Conservation (phyloP, 2,888 invertebrate species). For the Metopia argyrocephala region DNA sequence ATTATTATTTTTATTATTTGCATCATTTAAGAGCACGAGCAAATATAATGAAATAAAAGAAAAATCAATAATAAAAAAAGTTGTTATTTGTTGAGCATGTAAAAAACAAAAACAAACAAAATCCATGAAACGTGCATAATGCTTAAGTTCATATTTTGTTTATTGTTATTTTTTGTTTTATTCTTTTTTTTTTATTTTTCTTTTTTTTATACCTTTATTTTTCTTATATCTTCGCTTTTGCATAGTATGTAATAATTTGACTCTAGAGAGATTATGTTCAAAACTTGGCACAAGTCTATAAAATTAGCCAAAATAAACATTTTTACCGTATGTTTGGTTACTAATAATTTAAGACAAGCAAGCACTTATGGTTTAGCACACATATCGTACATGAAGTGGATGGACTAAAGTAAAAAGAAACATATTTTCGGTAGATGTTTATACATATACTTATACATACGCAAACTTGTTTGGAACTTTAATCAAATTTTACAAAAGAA, state of each 20-base stretch:
- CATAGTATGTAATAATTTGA: constrained; percentile 10
- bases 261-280: constrained; percentile 7
- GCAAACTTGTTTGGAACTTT: too few relatives aligned
- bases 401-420: background rate
- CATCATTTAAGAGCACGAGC: background rate
- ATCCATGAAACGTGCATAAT: background rate
- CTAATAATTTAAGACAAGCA: constrained; percentile 14
- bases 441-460: too few relatives aligned
- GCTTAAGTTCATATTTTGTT: background rate
- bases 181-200: background rate
- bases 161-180: background rate
- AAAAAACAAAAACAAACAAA: constrained; percentile 4
- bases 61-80: constrained; percentile 23
- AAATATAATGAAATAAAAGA: background rate
- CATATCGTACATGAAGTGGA: background rate
- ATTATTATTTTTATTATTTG: constrained; percentile 10
- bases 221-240: too few relatives aligned
- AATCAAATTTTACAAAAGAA: too few relatives aligned
- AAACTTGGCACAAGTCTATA: constrained; percentile 25
- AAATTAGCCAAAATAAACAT: constrained; percentile 38
- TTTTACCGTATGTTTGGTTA: background rate
- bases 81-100: constrained; percentile 7
- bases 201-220: background rate
- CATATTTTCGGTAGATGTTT: too few relatives aligned
- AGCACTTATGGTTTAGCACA: background rate